A percentile compares a stretch with the other conserved stretches of the same genome.
Conservation (phyloP, 2,797 vertebrate species). For the Gila robusta region DNA sequence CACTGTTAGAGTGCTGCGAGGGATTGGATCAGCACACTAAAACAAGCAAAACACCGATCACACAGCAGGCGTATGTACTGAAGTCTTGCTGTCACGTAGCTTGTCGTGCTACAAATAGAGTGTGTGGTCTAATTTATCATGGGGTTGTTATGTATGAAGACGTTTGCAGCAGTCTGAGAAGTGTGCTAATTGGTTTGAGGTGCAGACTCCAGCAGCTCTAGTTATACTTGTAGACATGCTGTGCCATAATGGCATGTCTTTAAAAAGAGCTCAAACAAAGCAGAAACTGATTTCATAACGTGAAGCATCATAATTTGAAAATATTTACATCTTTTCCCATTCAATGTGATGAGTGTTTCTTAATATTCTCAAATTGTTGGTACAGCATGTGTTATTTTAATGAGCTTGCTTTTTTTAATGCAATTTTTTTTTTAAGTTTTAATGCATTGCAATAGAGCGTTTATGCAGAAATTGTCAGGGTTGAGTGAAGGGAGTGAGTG, state of each 20-base stretch:
- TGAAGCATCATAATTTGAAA: conserved; percentile 46
- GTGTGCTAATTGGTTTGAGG: conserved; percentile 61
- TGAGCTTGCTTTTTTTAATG: neutral
- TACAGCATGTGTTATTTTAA: conserved; percentile 30
- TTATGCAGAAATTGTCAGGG: neutral
- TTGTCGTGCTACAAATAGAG: conserved; percentile 62
- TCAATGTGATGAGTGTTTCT: conserved; percentile 6
- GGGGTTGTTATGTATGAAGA: conserved; percentile 62
- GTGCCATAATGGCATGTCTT: conserved; percentile 45
- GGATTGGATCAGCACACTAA: conserved; percentile 51
- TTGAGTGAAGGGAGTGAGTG: no score
- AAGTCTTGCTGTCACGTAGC: conserved; percentile 53
- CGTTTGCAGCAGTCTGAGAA: conserved; percentile 59
- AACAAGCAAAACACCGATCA: conserved; percentile 47
- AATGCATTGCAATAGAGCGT: neutral
- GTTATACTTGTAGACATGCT: conserved; percentile 53
- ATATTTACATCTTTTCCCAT: conserved; percentile 32
- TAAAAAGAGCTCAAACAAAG: conserved; percentile 40
- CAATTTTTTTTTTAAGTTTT: neutral
- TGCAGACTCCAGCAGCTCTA: conserved; percentile 56
- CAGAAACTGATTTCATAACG: conserved; percentile 43
- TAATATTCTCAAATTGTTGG: conserved; percentile 27
- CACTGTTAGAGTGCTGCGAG: conserved; percentile 24
- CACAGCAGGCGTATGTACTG: conserved; percentile 45
- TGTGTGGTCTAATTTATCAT: conserved; percentile 62